Percentiles rank a stretch among this genome's conserved stretches.
Evolutionary conservation across 2,113 vertebrate species (phyloP).

Genomic region (Etheostoma spectabile): DNA sequence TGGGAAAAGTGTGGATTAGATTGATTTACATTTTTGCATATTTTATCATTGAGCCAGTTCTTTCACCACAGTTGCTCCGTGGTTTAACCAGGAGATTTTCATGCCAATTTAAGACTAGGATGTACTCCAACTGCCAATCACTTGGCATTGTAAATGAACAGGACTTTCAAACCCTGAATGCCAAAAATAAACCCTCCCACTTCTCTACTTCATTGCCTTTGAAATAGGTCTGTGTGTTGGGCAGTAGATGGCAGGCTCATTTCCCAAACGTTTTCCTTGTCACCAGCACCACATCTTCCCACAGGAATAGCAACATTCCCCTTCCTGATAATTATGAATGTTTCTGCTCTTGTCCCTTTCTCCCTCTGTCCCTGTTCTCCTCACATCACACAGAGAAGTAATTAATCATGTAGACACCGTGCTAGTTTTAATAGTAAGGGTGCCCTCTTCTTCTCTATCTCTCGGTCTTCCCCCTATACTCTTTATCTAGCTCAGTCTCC

Average conservation of each 20-base stretch:
- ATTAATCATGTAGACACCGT: constrained; percentile 72
- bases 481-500: constrained; percentile 42
- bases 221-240: constrained; percentile 28
- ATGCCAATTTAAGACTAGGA: not conserved
- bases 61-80: not conserved
- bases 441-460: constrained; percentile 44
- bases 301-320: constrained; percentile 50
- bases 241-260: constrained; percentile 32
- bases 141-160: not conserved
- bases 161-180: not conserved
- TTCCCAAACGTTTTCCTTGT: constrained; percentile 44
- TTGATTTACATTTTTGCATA: not conserved
- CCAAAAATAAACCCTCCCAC: constrained; percentile 28
- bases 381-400: constrained; percentile 41
- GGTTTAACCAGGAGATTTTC: not conserved
- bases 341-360: constrained; percentile 39
- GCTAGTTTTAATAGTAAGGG: constrained; percentile 53
- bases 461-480: not conserved
- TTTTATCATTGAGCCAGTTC: not conserved
- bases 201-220: constrained; percentile 20
- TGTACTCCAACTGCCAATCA: not conserved
- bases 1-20: not conserved
- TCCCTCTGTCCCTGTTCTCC: constrained; percentile 9
- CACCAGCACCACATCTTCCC: constrained; percentile 28
- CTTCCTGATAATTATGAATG: constrained; percentile 62